Percentiles rank a stretch among this genome's conserved stretches.
These are phyloP conservation scores for Plecotus auritus DNA, from an alignment of 2,113 vertebrate genomes.

Conservation along the genomic window DNA sequence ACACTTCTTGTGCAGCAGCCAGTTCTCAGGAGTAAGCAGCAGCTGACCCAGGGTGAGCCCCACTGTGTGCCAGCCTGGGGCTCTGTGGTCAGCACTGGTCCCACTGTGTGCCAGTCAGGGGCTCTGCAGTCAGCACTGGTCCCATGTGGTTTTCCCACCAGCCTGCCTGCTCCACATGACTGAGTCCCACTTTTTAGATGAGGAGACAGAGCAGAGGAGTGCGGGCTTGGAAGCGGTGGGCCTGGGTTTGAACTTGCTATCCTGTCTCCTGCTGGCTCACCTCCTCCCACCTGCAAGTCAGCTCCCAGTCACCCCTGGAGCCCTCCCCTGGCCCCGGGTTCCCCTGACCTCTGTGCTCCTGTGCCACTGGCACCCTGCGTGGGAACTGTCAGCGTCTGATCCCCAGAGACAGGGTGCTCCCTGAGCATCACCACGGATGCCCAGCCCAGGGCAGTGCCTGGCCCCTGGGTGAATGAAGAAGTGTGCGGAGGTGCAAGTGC, in stretches of 20 bases:
- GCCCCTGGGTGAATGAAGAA: not conserved
- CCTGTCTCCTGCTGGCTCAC: not conserved
- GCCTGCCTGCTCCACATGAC: fast-evolving
- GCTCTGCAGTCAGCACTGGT: not conserved
- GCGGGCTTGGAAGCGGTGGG: too few relatives aligned
- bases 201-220: not conserved
- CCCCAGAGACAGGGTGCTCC: not conserved
- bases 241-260: not conserved
- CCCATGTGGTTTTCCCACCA: not conserved
- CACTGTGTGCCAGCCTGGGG: not conserved
- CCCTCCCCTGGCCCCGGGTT: not conserved
- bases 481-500: fast-evolving
- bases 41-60: not conserved
- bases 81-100: not conserved
- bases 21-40: not conserved
- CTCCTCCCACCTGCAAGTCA: not conserved
- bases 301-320: too few relatives aligned
- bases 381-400: not conserved
- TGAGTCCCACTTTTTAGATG: not conserved
- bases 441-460: not conserved
- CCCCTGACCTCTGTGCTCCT: not conserved
- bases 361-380: not conserved
- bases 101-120: not conserved
- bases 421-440: too few relatives aligned
- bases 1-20: not conserved